Evolutionary conservation across 2,797 vertebrate genomes (phyloP), one percentile per base, ranked within the genome.

Genomic region (Rhinoraja longicauda): DNA sequence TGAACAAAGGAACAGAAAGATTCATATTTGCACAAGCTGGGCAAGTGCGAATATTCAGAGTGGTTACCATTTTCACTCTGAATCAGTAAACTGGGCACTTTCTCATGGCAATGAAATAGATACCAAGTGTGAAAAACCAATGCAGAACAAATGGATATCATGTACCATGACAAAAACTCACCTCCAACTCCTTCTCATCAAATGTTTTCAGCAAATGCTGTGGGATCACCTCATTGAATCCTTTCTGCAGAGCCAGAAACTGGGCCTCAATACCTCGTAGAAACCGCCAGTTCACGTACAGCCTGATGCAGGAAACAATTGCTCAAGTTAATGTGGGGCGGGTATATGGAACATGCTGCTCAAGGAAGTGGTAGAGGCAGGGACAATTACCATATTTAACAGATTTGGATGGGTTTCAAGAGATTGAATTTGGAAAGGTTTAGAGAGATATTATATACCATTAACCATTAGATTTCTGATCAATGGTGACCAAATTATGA

Each of bases 141-240:
- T 17, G 12, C 29, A 59, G 12, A 10, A 59, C 19, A 1, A 62
- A 1, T 62, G 57, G 26, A 39, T 75, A 10, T 29, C 0, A 29
- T 29, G 73, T 75, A n/a, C n/a, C n/a, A 21, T 92, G 7, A 24
- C 45, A 73, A 78, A 90, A 73, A 73, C 95, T 94, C 94, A 99
- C 98, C 98, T 99, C 99, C 9, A 99, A 95, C 95, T 99, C 99
- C 94, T 99, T 99, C 96, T 99, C 98, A 93, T 99, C 99, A 93
- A 99, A 99, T 26, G 99, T 97, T 96, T 99, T 99, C 94, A 99
- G 96, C 95, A 99, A 97, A 95, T 99, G 98, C 94, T 99, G 99
- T 21, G 99, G 99, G 95, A 99, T 99, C 95, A 99, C 98, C 96
- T 99, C 99, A 93, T 99, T 99, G 96, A 99, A 99, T 94, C 99